These are phyloP conservation scores for Sebastes itinus DNA, from an alignment of 2,797 vertebrate genomes.

Conservation along the genomic window DNA sequence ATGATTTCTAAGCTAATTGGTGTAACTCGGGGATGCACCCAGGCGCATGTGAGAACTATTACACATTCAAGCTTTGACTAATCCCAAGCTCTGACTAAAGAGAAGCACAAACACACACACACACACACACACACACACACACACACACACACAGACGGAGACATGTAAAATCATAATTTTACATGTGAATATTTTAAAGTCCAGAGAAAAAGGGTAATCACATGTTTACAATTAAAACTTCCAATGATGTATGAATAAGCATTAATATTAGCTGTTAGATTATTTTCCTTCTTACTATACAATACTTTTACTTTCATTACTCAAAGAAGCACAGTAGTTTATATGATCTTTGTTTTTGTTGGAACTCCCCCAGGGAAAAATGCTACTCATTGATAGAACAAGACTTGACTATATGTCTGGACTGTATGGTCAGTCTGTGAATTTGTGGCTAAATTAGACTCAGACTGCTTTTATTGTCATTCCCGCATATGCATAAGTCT, in stretches of 20 bases:
- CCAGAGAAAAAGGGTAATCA: not conserved
- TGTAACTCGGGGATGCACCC: slow-evolving; percentile 20
- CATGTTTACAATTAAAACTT: not conserved
- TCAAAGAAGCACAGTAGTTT: not conserved
- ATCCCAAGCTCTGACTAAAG: slow-evolving; percentile 13
- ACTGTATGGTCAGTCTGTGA: too few relatives aligned
- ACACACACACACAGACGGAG: too few relatives aligned
- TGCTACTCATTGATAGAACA: too few relatives aligned
- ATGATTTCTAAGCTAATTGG: slow-evolving; percentile 59
- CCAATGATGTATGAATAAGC: not conserved
- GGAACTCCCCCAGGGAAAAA: too few relatives aligned
- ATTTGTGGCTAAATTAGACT: too few relatives aligned
- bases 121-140: too few relatives aligned
- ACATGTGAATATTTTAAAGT: not conserved
- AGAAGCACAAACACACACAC: not conserved
- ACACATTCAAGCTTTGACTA: slow-evolving; percentile 25
- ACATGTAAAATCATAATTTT: not conserved
- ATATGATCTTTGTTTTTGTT: not conserved
- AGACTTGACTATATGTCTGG: too few relatives aligned
- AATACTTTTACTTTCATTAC: not conserved
- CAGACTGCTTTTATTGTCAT: too few relatives aligned
- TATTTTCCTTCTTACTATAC: not conserved
- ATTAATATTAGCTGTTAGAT: not conserved
- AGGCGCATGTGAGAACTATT: slow-evolving; percentile 44
- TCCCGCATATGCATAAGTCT: too few relatives aligned